These are phyloP conservation scores for Calephelis perditalis DNA, from an alignment of 2,888 invertebrate species.

Conservation along the genomic window DNA sequence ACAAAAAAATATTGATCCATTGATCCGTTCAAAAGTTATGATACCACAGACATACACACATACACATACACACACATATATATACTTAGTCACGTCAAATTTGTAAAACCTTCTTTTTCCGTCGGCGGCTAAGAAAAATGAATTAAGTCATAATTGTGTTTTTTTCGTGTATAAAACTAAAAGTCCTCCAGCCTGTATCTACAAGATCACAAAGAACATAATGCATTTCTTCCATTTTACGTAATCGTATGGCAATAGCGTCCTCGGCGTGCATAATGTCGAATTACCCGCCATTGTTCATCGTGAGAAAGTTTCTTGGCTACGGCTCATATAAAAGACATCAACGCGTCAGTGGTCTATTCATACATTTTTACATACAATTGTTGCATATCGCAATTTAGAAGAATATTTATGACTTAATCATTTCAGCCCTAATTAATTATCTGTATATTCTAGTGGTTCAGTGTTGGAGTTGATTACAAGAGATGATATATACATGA, in stretches of 20 bases:
- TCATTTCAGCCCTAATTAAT: neutral
- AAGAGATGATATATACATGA: too few relatives aligned
- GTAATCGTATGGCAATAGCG: slow-evolving; percentile 23
- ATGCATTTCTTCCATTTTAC: slow-evolving; percentile 21
- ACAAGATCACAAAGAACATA: neutral
- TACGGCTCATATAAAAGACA: slow-evolving; percentile 52
- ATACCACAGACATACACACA: too few relatives aligned
- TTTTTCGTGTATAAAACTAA: too few relatives aligned
- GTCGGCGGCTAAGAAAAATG: too few relatives aligned
- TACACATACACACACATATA: too few relatives aligned
- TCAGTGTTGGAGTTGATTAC: too few relatives aligned
- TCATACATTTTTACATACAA: neutral
- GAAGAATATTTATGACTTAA: neutral
- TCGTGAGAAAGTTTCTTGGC: slow-evolving; percentile 34
- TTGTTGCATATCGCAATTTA: neutral
- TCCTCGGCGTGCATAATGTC: slow-evolving; percentile 25
- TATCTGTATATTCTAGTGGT: neutral
- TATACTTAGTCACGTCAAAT: too few relatives aligned
- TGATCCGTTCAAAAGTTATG: too few relatives aligned
- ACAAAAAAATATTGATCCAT: too few relatives aligned
- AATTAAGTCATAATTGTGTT: too few relatives aligned
- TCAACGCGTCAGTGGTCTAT: slow-evolving; percentile 42
- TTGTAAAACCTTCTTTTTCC: too few relatives aligned
- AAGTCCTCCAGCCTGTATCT: too few relatives aligned
- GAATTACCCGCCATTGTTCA: slow-evolving; percentile 28